Evolutionary conservation across 92 coral and sea anemone genomes (phyloP), one percentile per base, ranked within the genome.

Genomic region (Bergia puertoricense): DNA sequence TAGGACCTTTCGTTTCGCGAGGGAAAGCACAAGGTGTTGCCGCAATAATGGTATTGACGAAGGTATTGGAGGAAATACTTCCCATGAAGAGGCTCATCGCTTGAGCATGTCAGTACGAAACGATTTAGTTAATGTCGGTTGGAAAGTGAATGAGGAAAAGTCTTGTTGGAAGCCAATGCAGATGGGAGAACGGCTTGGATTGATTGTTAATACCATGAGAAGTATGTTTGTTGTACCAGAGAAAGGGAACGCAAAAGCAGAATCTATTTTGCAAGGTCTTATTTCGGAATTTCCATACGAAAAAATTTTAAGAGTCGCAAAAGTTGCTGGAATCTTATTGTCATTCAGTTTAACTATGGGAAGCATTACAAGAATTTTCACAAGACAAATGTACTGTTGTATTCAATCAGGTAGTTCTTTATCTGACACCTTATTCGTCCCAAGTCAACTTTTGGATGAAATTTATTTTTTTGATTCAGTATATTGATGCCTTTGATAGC

Each of bases 401-500:
- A 77, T 77, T 77, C 30, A 77, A 77, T 77, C 81, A 71, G 10
- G 9, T 38, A 71, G 39, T 6, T 71, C 76, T 30, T 71, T 36
- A 38, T 71, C 76, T 71, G 43, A 71, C 86, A 40, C 72, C 68
- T 81, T 56, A 75, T 56, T 23, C 45, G 5, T 38, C 14, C 15
- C 76, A 38, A 38, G 30, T 13, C 8, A 85, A 4, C 44, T 89
- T 81, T 75, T 81, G 71, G 81, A 89, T 9, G 91, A 89, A 51
- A 20, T 89, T 4, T 48, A 30, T 11, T 43, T 88, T 88, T 88
- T 88, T 88, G 90, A 14, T 85, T 56, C 40, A 18, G 67, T 80
- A 85, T 46, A 51, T 85, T 8, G 81, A 85, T 40, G 88, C 88
- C 59, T 80, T 48, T 48, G 30, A 48, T 8, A 48, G 54, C 4